Percentiles rank a stretch among this genome's conserved stretches.
Conservation (phyloP, 2,797 vertebrate species). For the Eurystomus glaucurus region DNA sequence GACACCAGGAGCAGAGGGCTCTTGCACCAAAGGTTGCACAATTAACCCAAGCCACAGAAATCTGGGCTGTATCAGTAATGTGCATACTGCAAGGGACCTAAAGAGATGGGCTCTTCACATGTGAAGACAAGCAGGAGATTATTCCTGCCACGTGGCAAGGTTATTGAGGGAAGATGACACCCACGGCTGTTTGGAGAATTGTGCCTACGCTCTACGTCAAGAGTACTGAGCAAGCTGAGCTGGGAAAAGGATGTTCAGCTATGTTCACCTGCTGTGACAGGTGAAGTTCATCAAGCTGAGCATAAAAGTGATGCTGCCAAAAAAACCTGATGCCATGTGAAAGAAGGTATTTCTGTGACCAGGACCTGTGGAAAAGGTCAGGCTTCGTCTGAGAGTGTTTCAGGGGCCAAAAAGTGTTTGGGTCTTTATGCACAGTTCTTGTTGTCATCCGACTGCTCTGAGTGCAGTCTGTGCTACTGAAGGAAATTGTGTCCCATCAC, state of each 20-base stretch:
- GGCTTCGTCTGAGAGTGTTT: background rate
- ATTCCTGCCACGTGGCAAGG: background rate
- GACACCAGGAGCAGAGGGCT: background rate
- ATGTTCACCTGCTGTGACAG: accelerated
- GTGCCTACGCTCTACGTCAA: background rate
- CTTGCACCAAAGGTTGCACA: background rate
- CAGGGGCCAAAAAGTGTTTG: background rate
- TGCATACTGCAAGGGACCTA: background rate
- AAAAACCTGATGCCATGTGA: background rate
- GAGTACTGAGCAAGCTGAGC: background rate
- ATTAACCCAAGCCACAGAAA: background rate
- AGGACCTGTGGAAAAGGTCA: background rate
- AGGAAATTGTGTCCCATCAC: background rate
- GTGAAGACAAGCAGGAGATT: background rate
- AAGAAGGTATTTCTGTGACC: background rate
- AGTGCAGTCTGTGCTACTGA: background rate
- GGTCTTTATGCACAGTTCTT: background rate
- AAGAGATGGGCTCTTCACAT: background rate
- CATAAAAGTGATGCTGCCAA: background rate
- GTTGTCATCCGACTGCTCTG: background rate
- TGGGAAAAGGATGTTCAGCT: background rate
- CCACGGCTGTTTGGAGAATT: background rate
- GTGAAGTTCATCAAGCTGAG: background rate
- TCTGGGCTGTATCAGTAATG: background rate
- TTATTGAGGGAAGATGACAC: background rate